These are phyloP conservation scores for Augiades crinisus DNA, from an alignment of 2,888 invertebrate genomes.

Conservation along the genomic window DNA sequence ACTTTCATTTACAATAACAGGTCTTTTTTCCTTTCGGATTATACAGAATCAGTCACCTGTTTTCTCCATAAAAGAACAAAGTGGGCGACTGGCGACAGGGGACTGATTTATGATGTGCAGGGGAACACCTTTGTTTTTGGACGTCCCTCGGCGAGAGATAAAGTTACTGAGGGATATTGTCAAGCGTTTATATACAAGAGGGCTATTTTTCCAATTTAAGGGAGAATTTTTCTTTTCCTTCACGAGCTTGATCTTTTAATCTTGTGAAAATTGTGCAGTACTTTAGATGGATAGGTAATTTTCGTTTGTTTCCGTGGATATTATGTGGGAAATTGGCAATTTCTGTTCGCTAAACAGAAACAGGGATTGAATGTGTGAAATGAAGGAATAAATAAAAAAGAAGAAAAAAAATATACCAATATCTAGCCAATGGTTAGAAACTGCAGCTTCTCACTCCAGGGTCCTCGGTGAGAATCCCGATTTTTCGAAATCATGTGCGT, in stretches of 20 bases:
- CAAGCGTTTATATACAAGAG: conserved; percentile 10
- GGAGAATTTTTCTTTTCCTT: conserved; percentile 1
- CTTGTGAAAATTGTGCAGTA: not conserved
- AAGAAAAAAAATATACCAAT: too few relatives aligned
- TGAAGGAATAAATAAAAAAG: too few relatives aligned
- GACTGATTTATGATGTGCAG: conserved; percentile 27
- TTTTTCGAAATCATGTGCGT: too few relatives aligned
- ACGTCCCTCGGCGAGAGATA: conserved; percentile 24
- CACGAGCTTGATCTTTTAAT: not conserved
- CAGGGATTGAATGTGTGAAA: too few relatives aligned
- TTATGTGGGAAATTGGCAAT: too few relatives aligned
- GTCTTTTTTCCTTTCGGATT: conserved; percentile 9
- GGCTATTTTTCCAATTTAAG: conserved; percentile 7
- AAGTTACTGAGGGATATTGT: conserved; percentile 17
- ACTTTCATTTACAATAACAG: not conserved
- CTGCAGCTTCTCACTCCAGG: too few relatives aligned
- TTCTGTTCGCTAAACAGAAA: too few relatives aligned
- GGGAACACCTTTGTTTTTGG: conserved; percentile 26
- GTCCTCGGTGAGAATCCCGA: too few relatives aligned
- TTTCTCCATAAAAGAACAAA: conserved; percentile 21
- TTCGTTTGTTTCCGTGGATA: too few relatives aligned
- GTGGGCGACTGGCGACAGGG: conserved; percentile 14
- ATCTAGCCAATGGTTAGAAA: too few relatives aligned
- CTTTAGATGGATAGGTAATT: too few relatives aligned
- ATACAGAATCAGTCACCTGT: conserved; percentile 24